Conservation (phyloP, 1,140 invertebrate species). For the Euborellia annulipes region DNA sequence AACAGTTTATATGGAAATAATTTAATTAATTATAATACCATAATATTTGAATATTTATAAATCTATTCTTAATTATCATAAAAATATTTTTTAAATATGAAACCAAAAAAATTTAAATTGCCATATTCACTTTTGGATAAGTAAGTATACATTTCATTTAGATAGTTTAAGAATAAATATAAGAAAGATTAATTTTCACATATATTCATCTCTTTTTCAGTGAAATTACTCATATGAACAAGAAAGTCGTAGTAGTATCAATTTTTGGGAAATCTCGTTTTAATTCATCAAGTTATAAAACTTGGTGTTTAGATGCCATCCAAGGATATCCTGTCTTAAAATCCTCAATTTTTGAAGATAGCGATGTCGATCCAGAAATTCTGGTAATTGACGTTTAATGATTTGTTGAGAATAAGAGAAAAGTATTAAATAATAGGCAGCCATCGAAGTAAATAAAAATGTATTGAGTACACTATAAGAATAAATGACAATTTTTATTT, state of each 20-base stretch:
- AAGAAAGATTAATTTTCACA: too few species aligned
- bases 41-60: too few species aligned
- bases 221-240: conserved; percentile 10
- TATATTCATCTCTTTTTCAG: too few species aligned
- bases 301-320: conserved; percentile 35
- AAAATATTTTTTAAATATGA: too few species aligned
- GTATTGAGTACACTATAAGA: neutral
- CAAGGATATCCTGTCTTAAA: conserved; percentile 30
- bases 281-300: conserved; percentile 39
- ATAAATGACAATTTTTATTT: neutral
- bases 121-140: too few species aligned
- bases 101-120: too few species aligned
- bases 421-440: neutral
- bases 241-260: conserved; percentile 44
- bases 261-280: conserved; percentile 48
- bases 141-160: too few species aligned
- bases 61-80: too few species aligned
- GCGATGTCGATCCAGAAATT: conserved; percentile 26
- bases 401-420: too few species aligned
- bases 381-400: conserved; percentile 24
- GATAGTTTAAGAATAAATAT: too few species aligned
- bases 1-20: too few species aligned
- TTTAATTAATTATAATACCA: too few species aligned
- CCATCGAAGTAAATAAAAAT: neutral
- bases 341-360: conserved; percentile 30